Evolutionary conservation across 2,888 invertebrate genomes (phyloP), one percentile per base, ranked within the genome.

Genomic region (Oxycera nigricornis): DNA sequence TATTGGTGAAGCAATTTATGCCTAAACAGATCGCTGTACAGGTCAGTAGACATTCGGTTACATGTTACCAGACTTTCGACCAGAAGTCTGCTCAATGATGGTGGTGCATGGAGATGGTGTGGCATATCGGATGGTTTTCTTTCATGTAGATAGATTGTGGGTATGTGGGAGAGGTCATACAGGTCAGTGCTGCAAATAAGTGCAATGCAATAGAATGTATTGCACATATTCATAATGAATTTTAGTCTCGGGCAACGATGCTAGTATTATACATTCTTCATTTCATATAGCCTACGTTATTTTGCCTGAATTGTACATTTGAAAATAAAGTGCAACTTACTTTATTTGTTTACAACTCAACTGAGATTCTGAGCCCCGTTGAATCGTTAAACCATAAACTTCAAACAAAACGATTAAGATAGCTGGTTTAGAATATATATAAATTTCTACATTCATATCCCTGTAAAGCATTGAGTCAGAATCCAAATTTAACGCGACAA

Each of bases 241-340:
- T 31, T 46, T 22, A 22, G 28, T 76, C 82, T 82, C 82, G 14
- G n/a, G n/a, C n/a, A n/a, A n/a, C n/a, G n/a, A n/a, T n/a, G n/a
- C n/a, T n/a, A n/a, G n/a, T n/a, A n/a, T n/a, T n/a, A n/a, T n/a
- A n/a, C n/a, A n/a, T n/a, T n/a, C n/a, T n/a, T n/a, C n/a, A n/a
- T n/a, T n/a, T n/a, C n/a, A n/a, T n/a, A n/a, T n/a, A n/a, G n/a
- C n/a, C n/a, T n/a, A n/a, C n/a, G n/a, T n/a, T n/a, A n/a, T n/a
- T n/a, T n/a, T n/a, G n/a, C n/a, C n/a, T n/a, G n/a, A n/a, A n/a
- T n/a, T n/a, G n/a, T n/a, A n/a, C n/a, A n/a, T n/a, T n/a, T n/a
- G n/a, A n/a, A n/a, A n/a, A n/a, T n/a, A n/a, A n/a, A n/a, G n/a
- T n/a, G n/a, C n/a, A n/a, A n/a, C n/a, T n/a, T n/a, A n/a, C n/a